Evolutionary conservation across 2,113 vertebrate genomes (phyloP), one percentile per base, ranked within the genome.

Genomic region (Rhinogobius similis): DNA sequence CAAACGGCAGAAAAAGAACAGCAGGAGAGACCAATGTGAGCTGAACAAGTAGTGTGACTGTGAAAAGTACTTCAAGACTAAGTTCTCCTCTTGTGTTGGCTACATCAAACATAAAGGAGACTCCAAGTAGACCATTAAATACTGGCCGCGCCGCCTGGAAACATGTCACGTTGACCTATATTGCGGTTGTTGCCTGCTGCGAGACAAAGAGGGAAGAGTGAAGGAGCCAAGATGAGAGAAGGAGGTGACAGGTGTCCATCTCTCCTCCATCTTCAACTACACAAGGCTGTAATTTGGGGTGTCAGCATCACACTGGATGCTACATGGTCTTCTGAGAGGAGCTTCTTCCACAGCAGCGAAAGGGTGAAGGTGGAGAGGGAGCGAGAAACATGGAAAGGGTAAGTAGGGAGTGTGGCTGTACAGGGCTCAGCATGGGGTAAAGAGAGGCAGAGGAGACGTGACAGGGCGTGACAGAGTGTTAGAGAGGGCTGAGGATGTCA

Each of bases 221-320:
- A 43, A 43, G 62, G 38, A 73, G 74, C 59, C 27, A 62, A 67
- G 83, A 86, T 62, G 76, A 84, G 79, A 82, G 79, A 50, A 56
- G 36, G 76, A 69, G 84, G 85, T 89, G 90, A 89, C 86, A 89
- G 86, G 86, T 87, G 90, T 88, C 88, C 83, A 78, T 86, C 86
- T 83, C 82, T 75, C 78, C 76, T 78, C 87, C 72, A 68, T 77
- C 83, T 87, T 75, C 68, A 53, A 44, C 67, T 77, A 67, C 82
- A 82, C 82, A 81, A 90, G 80, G 76, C 84, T 75, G 84, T 91
- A 92, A 93, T 92, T 92, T 86, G 82, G 82, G 86, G 67, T 90
- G 86, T 91, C 90, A 90, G 87, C 84, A 82, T 78, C 77, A 85
- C 78, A 82, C 62, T 68, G 75, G 73, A 77, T 50, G 56, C 72